A percentile compares a stretch with the other conserved stretches of the same genome.
phyloP scores from a whole-genome alignment of 2,888 invertebrate genomes.

The Orgyia antiqua region DNA sequence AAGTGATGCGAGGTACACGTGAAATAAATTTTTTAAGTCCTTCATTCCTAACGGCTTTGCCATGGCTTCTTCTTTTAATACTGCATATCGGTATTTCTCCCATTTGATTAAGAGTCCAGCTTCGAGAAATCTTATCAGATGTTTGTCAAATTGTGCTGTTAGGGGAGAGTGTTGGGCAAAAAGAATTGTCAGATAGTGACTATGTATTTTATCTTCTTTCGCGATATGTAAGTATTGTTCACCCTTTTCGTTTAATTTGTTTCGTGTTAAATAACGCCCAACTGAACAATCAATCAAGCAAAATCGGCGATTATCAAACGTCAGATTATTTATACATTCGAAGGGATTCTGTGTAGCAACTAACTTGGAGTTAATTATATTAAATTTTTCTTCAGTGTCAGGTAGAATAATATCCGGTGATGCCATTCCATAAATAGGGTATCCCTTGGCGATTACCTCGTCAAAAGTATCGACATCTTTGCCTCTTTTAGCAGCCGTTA shows the following conservation, averaged over 20 bases:
- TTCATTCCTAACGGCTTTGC: slow-evolving; percentile 46
- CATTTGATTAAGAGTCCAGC: slow-evolving; percentile 63
- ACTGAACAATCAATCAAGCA: slow-evolving; percentile 65
- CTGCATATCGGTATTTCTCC: slow-evolving; percentile 56
- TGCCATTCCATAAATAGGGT: slow-evolving; percentile 56
- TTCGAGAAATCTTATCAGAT: slow-evolving; percentile 50
- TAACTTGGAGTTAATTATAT: slow-evolving; percentile 50
- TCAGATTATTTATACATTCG: slow-evolving; percentile 45
- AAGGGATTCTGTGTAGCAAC: slow-evolving; percentile 40
- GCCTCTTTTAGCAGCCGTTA: slow-evolving; percentile 58
- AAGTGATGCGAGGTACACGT: slow-evolving; percentile 35
- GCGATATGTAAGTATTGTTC: slow-evolving; percentile 63
- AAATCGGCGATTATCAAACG: slow-evolving; percentile 47
- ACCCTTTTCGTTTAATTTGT: slow-evolving; percentile 51
- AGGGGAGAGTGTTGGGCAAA: slow-evolving; percentile 52
- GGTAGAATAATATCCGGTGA: slow-evolving; percentile 65
- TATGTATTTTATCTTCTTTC: slow-evolving; percentile 56
- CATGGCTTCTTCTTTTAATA: slow-evolving; percentile 52
- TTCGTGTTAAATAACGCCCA: slow-evolving; percentile 50
- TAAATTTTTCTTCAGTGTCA: slow-evolving; percentile 48
- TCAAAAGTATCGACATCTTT: slow-evolving; percentile 64
- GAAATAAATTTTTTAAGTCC: slow-evolving; percentile 51
- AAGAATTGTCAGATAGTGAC: slow-evolving; percentile 52
- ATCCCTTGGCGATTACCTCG: slow-evolving; percentile 59
- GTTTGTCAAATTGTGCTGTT: slow-evolving; percentile 43